Evolutionary conservation across 2,113 vertebrate species (phyloP), one percentile per base, ranked within the genome.

Genomic region (Nothocercus nigrocapillus): DNA sequence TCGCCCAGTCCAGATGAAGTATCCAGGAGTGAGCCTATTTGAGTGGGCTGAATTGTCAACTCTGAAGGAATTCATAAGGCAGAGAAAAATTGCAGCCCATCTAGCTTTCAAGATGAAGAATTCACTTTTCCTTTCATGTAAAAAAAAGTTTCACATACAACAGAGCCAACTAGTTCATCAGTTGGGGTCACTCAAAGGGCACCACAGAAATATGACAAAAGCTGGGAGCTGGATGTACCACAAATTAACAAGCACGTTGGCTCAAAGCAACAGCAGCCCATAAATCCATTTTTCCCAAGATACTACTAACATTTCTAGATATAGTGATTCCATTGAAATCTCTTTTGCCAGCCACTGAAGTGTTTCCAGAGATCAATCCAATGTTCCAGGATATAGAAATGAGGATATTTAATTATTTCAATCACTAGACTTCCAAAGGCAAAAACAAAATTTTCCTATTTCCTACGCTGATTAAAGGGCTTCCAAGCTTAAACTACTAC

Each of bases 301-400:
- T 17, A 51, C 28, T 14, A 77, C 34, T 91, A 62, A 45, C 40
- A 56, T 69, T 91, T 93, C 63, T 74, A 87, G 88, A 89, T 77
- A 61, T 3, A 61, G 82, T 3, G 21, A 77, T 89, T 80, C 64
- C 56, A 61, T 11, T 73, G 82, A 81, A 82, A 91, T 74, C 59
- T 77, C 42, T 69, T 69, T 15, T 78, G 30, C 78, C 24, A 28
- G 42, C 54, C 69, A 89, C 32, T 89, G 59, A 75, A 92, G 70
- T 62, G 28, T 70, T 96, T 93, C 85, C 93, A 91, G 74, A 32
- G 66, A 96, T 16, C 78, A 84, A 34, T 16, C 32, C 66, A 70
- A 84, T 66, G 56, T 72, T 82, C 74, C 75, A 51, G 36, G 73
- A 92, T n/a, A 82, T 44, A 87, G 77, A 86, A 85, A 62, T 16